These are phyloP conservation scores for Nemotelus nigrinus DNA, from an alignment of 2,888 invertebrate genomes.

Conservation along the genomic window DNA sequence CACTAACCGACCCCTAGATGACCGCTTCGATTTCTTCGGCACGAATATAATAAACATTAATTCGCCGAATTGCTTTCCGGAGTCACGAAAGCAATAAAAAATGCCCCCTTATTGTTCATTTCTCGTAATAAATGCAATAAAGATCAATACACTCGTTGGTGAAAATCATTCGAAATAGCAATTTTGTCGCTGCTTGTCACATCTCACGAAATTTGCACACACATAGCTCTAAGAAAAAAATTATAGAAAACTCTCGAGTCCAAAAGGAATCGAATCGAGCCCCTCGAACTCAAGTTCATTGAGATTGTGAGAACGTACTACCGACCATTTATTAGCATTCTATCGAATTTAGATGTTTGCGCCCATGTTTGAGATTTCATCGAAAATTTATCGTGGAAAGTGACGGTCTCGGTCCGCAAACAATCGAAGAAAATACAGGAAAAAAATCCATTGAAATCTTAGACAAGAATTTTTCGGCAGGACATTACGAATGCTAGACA, in stretches of 20 bases:
- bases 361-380: slow-evolving; percentile 36
- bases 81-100: not conserved
- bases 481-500: slow-evolving; percentile 35
- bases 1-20: no score
- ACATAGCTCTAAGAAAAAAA: no score
- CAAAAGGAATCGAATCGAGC: no score
- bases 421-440: not conserved
- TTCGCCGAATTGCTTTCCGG: not conserved
- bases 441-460: slow-evolving; percentile 18
- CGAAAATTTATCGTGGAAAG: slow-evolving; percentile 16
- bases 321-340: slow-evolving; percentile 41
- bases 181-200: not conserved
- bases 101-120: not conserved
- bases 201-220: not conserved
- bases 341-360: slow-evolving; percentile 37
- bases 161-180: slow-evolving; percentile 10
- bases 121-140: not conserved
- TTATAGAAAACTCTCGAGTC: no score
- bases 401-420: slow-evolving; percentile 10
- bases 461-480: not conserved
- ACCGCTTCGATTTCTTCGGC: no score
- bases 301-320: slow-evolving; percentile 32
- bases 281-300: not conserved
- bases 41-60: no score
- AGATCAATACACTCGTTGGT: not conserved